Evolutionary conservation across 2,797 vertebrate species (phyloP).

Genomic region (Pelodytes ibericus): DNA sequence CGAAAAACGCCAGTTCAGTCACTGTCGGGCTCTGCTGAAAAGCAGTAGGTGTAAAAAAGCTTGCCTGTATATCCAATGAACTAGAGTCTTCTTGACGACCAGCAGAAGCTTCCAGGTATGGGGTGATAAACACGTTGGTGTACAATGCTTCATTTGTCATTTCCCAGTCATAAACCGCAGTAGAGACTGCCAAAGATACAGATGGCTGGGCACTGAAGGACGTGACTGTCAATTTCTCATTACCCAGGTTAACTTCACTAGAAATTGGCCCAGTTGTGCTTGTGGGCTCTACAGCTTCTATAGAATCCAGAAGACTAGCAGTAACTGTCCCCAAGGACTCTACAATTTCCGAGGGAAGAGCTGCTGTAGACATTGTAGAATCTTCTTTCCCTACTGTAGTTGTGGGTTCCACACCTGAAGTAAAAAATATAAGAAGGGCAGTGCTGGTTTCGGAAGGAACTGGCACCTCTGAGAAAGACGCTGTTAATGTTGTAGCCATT

Average conservation of each 20-base stretch:
- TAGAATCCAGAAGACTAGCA: neutral
- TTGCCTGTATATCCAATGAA: neutral
- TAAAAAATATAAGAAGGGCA: neutral
- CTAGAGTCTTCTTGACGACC: neutral
- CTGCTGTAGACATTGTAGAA: neutral
- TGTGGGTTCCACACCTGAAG: neutral
- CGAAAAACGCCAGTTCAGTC: neutral
- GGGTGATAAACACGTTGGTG: neutral
- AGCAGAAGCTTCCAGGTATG: neutral
- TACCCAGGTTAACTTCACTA: neutral
- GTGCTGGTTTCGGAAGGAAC: too few relatives aligned
- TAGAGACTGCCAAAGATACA: neutral
- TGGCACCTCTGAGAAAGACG: too few relatives aligned
- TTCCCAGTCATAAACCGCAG: neutral
- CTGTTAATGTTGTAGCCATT: too few relatives aligned
- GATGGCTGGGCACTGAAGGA: neutral
- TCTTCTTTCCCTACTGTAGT: neutral
- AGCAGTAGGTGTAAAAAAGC: neutral
- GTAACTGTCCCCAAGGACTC: neutral
- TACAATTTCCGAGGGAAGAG: neutral
- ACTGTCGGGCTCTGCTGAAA: neutral
- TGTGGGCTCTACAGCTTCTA: neutral
- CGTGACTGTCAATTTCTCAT: neutral
- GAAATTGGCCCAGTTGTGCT: neutral
- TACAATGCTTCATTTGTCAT: neutral